phyloP scores from a whole-genome alignment of 2,888 invertebrate genomes.

The Oxyscelio sp. region DNA sequence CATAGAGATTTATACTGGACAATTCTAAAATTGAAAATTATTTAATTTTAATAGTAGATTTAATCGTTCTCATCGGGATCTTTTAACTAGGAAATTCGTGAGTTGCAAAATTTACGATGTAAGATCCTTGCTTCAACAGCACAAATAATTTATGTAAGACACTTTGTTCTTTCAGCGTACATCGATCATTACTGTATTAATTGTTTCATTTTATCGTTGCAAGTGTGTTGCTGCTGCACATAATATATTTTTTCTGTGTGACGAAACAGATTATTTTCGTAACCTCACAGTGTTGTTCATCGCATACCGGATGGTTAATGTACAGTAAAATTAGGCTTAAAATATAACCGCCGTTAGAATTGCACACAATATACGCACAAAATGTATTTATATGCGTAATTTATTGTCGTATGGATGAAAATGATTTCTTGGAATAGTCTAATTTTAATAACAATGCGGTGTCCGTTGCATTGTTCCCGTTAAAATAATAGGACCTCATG shows the following conservation, averaged over 20 bases:
- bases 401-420: conserved; percentile 49
- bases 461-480: conserved; percentile 15
- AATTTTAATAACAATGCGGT: conserved; percentile 56
- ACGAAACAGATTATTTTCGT: conserved; percentile 22
- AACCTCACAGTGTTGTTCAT: not conserved
- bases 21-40: too few species aligned
- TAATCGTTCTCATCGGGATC: too few species aligned
- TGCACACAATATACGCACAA: conserved; percentile 5
- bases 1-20: too few species aligned
- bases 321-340: conserved; percentile 52
- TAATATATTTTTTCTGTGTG: conserved; percentile 1
- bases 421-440: conserved; percentile 49
- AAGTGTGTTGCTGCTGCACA: not conserved
- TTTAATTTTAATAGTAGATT: too few species aligned
- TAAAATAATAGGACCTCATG: conserved; percentile 22
- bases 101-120: too few species aligned
- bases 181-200: not conserved
- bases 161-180: too few species aligned
- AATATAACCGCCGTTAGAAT: conserved; percentile 35
- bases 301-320: conserved; percentile 38
- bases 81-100: too few species aligned
- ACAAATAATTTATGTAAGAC: too few species aligned
- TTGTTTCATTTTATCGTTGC: not conserved
- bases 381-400: conserved; percentile 50
- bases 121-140: too few species aligned